phyloP scores from a whole-genome alignment of 1,140 invertebrate genomes.

The Scaptomyza pallida region DNA sequence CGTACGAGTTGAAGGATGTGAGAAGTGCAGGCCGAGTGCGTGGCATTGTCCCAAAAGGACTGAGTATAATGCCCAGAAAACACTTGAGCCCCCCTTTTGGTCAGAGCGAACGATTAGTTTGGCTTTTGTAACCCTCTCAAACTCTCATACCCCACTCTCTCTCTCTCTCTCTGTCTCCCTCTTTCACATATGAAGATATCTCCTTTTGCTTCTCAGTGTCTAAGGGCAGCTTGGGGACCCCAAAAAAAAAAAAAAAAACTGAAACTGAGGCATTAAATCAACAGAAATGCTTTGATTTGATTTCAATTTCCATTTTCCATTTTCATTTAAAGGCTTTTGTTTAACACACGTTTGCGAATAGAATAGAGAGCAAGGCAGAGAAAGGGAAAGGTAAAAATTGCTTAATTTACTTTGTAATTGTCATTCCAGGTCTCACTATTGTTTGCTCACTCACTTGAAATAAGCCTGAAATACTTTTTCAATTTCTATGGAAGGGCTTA shows the following conservation, averaged over 20 bases:
- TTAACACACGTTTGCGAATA: background rate
- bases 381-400: background rate
- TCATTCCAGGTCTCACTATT: background rate
- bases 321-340: constrained; percentile 5
- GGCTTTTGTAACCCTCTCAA: constrained; percentile 5
- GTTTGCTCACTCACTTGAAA: background rate
- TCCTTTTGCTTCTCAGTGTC: background rate
- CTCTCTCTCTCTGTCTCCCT: background rate
- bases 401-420: background rate
- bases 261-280: constrained; percentile 54
- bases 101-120: constrained; percentile 32
- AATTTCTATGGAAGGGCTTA: background rate
- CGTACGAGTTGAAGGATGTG: background rate
- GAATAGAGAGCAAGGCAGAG: no score
- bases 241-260: background rate
- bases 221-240: constrained; percentile 4
- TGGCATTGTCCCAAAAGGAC: constrained; percentile 30
- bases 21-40: constrained; percentile 22
- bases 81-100: constrained; percentile 21
- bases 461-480: background rate
- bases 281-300: constrained; percentile 60
- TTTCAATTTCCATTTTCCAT: background rate
- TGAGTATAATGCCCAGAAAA: constrained; percentile 24
- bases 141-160: background rate
- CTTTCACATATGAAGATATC: background rate